These are phyloP conservation scores for Eupleurogrammus muticus DNA, from an alignment of 2,797 vertebrate genomes.

Conservation along the genomic window DNA sequence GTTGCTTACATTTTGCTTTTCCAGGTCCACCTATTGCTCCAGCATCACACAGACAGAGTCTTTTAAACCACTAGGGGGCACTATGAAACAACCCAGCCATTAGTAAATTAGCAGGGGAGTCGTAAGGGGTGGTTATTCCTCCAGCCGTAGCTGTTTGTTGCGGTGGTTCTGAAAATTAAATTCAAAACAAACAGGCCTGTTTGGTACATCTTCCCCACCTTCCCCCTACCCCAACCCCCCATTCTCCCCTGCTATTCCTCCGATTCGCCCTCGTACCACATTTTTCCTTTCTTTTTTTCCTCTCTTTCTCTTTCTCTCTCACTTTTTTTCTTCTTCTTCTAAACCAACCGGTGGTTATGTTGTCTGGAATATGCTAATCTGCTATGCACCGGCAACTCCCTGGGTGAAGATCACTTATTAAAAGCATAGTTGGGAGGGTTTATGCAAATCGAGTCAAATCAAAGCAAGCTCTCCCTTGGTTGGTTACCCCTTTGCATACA, in stretches of 20 bases:
- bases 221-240: conserved; percentile 27
- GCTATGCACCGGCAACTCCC: conserved; percentile 80
- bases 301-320: conserved; percentile 21
- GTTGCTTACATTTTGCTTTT: conserved; percentile 46
- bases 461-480: conserved; percentile 79
- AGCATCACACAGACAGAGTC: background rate
- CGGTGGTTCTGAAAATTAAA: conserved; percentile 67
- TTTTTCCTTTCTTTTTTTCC: conserved; percentile 29
- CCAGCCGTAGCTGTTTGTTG: conserved; percentile 63
- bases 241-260: conserved; percentile 50
- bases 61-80: conserved; percentile 78
- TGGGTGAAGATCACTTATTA: conserved; percentile 85
- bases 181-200: conserved; percentile 76
- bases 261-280: conserved; percentile 56
- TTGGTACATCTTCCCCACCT: conserved; percentile 55
- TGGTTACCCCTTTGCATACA: conserved; percentile 76
- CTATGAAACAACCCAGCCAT: conserved; percentile 76
- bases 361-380: conserved; percentile 83
- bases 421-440: conserved; percentile 85
- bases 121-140: conserved; percentile 62
- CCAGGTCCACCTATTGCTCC: conserved; percentile 26
- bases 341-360: conserved; percentile 77
- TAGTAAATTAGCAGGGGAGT: conserved; percentile 74
- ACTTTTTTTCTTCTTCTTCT: conserved; percentile 26
- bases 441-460: conserved; percentile 83